Evolutionary conservation across 2,113 vertebrate species (phyloP), one percentile per base, ranked within the genome.

Genomic region (Thunnus thynnus): DNA sequence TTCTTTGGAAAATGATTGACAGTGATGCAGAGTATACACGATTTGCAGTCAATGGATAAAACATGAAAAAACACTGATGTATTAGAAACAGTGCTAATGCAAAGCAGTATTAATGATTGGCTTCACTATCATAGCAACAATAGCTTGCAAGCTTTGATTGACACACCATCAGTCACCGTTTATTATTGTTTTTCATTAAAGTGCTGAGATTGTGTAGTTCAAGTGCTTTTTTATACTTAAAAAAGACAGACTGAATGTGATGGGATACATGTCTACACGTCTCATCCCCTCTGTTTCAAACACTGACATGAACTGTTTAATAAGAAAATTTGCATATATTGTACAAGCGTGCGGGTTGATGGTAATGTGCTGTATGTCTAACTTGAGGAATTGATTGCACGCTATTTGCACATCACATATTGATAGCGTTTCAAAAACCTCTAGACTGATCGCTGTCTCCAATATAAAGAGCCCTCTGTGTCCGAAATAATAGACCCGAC

Each of bases 401-500:
- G 12, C 36, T 78, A 67, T 73, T 76, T 84, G 66, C 12, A 48
- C 52, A 48, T 36, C 54, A 75, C 47, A 56, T n/a, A 30, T 22
- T 27, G 30, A 67, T 48, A 13, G 13, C 62, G 41, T 62, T 64
- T 75, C n/a, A 71, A 75, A 74, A 76, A 22, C 3, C 67, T 72
- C 25, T 17, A 7, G 8, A 81, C 48, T 72, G 36, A 74, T 68
- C 64, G 58, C 60, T 65, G 51, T 69, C 73, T 46, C 63, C 20
- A 52, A 54, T 27, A 48, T 61, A 66, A 74, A 82, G 69, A 78
- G 68, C 44, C 57, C 51, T 78, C 14, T 2, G 12, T 78, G 54
- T 86, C 66, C 30, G 60, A 65, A 67, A 82, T 86, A 83, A 90
- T 61, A 82, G 78, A 76, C 18, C 52, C 14, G 27, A 83, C 78